Evolutionary conservation across 2,888 invertebrate species (phyloP), one percentile per base, ranked within the genome.

Genomic region (Brachyopa scutellaris): DNA sequence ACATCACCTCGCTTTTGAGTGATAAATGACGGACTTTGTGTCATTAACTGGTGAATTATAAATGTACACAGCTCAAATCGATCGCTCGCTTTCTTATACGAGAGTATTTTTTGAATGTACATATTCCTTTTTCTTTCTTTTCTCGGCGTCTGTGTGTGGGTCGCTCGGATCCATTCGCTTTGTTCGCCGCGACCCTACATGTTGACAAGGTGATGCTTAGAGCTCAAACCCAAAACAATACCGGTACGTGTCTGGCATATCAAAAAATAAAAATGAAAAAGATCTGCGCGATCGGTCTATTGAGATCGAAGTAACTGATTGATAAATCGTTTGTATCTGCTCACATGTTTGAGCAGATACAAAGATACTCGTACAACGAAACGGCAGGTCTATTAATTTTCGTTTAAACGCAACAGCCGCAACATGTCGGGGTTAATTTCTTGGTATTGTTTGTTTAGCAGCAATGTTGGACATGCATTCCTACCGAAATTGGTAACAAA

Each of bases 11-110:
- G 49, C 26, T 53, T 23, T 26, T 15, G 51, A 72, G 82, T 82
- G 82, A 82, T 82, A 82, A 77, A 82, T 82, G 82, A 82, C 61
- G 61, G 82, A 77, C 76, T 77, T 66, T 76, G 70, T 76, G 77
- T 82, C 77, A 82, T 82, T 82, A 82, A 82, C 70, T 82, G 70
- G 70, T 76, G 70, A 77, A 82, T 77, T 77, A 82, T 82, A 76
- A 76, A 70, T 80, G 76, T 80, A 80, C 76, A 80, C 80, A 69
- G 80, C 62, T 64, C 45, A 74, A 64, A 80, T 80, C 80, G 80
- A 80, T 80, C 74, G 69, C 33, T 70, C 49, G 64, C 57, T 70
- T 61, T 51, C 51, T 59, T 53, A 33, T 66, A 31, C n/a, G n/a
- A n/a, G 15, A 17, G 47, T 55, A 57, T 40, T 40, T 53, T 38